phyloP scores from a whole-genome alignment of 1,140 invertebrate species.

The Drosophila albomicans region DNA sequence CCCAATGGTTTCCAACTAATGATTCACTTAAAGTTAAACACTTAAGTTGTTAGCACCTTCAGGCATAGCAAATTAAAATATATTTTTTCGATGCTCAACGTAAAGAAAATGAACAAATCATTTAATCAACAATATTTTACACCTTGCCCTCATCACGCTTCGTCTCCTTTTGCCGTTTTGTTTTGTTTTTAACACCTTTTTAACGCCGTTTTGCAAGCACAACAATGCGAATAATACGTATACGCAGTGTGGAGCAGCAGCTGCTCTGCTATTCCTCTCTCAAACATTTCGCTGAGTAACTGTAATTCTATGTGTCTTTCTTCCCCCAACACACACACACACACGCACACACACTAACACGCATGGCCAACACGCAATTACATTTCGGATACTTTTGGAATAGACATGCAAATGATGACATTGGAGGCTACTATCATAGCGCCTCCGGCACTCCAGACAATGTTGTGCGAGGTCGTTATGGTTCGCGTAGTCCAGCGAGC shows the following conservation, averaged over 20 bases:
- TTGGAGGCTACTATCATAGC: conserved; percentile 87
- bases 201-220: conserved; percentile 68
- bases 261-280: conserved; percentile 21
- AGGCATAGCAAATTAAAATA: neutral
- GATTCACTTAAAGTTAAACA: neutral
- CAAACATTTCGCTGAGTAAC: conserved; percentile 28
- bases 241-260: conserved; percentile 30
- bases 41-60: conserved; percentile 4
- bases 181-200: conserved; percentile 73
- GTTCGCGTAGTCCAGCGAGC: conserved; percentile 88
- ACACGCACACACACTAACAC: conserved; percentile 29
- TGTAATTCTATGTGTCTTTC: conserved; percentile 23
- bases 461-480: conserved; percentile 88
- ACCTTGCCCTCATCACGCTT: conserved; percentile 26
- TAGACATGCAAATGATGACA: conserved; percentile 88
- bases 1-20: neutral
- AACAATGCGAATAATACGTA: conserved; percentile 47
- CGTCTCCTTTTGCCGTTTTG: conserved; percentile 32
- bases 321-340: conserved; percentile 8
- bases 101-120: conserved; percentile 56
- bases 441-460: conserved; percentile 87
- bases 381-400: conserved; percentile 51
- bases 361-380: conserved; percentile 72
- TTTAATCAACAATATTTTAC: conserved; percentile 52
- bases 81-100: neutral